Evolutionary conservation across 2,797 vertebrate species (phyloP).

Genomic region (Spinus olivaceus): DNA sequence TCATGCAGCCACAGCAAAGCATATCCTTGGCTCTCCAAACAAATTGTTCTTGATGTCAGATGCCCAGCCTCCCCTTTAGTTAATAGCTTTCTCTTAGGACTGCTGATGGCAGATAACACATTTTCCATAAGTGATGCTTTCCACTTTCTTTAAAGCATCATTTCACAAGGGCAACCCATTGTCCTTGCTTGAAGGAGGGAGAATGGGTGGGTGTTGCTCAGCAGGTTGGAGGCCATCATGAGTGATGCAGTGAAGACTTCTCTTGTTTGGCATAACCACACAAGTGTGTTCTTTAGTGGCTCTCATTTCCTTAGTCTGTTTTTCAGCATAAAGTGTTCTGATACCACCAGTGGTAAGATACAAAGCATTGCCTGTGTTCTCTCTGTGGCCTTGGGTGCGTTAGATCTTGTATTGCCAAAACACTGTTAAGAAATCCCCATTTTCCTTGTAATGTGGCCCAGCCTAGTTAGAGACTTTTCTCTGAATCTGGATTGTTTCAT

Average conservation of each 20-base stretch:
- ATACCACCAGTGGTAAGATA: neutral
- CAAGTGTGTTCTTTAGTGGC: neutral
- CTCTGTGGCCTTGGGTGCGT: neutral
- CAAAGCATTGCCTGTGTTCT: neutral
- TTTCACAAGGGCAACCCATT: neutral
- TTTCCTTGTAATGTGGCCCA: neutral
- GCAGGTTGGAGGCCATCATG: accelerated
- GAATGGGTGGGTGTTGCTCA: neutral
- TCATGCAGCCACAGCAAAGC: neutral
- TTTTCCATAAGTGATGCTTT: neutral
- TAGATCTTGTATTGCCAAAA: neutral
- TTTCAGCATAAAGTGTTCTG: neutral
- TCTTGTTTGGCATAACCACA: neutral
- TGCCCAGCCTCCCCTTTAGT: neutral
- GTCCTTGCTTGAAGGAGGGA: neutral
- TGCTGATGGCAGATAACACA: neutral
- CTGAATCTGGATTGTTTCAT: neutral
- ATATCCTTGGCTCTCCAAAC: conserved; percentile 9
- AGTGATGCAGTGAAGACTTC: neutral
- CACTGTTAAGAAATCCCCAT: accelerated
- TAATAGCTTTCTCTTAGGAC: neutral
- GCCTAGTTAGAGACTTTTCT: neutral
- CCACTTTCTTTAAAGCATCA: neutral
- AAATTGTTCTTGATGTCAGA: neutral
- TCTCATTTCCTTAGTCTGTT: neutral